phyloP scores from a whole-genome alignment of 2,797 vertebrate genomes.

The Sebastes taczanowskii region DNA sequence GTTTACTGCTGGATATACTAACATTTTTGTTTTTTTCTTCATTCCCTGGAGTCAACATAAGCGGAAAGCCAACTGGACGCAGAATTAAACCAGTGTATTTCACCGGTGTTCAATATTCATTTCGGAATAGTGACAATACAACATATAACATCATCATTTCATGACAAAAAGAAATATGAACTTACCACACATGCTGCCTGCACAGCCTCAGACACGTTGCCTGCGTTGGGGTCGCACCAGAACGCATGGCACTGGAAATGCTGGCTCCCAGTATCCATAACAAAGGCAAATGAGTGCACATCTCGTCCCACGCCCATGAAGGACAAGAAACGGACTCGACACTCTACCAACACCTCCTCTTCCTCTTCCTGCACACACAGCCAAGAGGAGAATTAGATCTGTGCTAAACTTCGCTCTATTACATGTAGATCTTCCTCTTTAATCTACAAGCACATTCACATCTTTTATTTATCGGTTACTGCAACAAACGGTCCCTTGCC shows the following conservation, averaged over 20 bases:
- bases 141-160: not conserved
- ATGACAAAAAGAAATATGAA: not conserved
- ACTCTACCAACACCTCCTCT: slow-evolving; percentile 94
- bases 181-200: slow-evolving; percentile 98
- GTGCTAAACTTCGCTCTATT: not conserved
- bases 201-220: slow-evolving; percentile 93
- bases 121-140: not conserved
- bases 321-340: slow-evolving; percentile 95
- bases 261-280: slow-evolving; percentile 97
- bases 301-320: slow-evolving; percentile 98
- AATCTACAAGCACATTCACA: not conserved
- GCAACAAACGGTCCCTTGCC: slow-evolving; percentile 69
- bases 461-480: slow-evolving; percentile 11
- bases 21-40: too few species aligned
- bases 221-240: slow-evolving; percentile 97
- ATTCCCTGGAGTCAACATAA: rapidly evolving
- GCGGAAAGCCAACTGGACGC: too few species aligned
- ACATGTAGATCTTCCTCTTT: not conserved
- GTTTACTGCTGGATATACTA: not conserved
- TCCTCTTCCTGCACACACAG: slow-evolving; percentile 82
- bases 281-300: slow-evolving; percentile 94
- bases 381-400: slow-evolving; percentile 11
- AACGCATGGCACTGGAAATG: slow-evolving; percentile 96
- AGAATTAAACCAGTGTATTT: too few species aligned
- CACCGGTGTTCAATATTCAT: not conserved